Conservation (phyloP, 1,140 invertebrate genomes). For the Hylaeus anthracinus region DNA sequence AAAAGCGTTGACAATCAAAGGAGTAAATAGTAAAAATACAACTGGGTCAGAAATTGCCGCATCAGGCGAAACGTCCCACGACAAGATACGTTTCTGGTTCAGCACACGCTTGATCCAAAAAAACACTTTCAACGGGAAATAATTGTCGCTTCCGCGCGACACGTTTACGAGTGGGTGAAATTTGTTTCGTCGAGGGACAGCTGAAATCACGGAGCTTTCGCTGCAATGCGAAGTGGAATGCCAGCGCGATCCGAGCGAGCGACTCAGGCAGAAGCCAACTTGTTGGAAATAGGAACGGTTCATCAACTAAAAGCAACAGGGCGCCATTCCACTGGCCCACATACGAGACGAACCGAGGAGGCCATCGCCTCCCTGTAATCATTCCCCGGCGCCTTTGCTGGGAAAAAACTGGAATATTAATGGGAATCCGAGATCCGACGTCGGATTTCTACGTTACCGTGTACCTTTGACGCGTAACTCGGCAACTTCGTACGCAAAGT, state of each 20-base stretch:
- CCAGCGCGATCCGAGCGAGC: constrained; percentile 6
- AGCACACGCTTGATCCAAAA: no score
- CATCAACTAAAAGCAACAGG: constrained; percentile 71
- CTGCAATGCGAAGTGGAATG: not conserved
- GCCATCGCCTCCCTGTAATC: constrained; percentile 47
- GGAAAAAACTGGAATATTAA: constrained; percentile 34
- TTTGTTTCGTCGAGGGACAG: not conserved
- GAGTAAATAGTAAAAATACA: no score
- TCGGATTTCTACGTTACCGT: not conserved
- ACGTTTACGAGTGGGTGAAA: no score
- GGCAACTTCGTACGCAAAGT: not conserved
- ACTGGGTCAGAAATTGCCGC: no score
- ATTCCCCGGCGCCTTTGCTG: constrained; percentile 19
- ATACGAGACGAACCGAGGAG: constrained; percentile 56
- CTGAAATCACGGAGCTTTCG: constrained; percentile 15
- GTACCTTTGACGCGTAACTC: constrained; percentile 5
- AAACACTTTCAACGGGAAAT: not conserved
- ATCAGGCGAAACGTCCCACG: no score
- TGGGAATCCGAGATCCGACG: constrained; percentile 1
- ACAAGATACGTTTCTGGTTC: no score
- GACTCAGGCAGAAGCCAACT: constrained; percentile 23
- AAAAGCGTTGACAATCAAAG: no score
- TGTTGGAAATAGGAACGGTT: constrained; percentile 52
- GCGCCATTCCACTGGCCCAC: constrained; percentile 59
- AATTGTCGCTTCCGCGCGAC: not conserved